Evolutionary conservation across 2,797 vertebrate genomes (phyloP), one percentile per base, ranked within the genome.

Genomic region (Anas bahamensis): DNA sequence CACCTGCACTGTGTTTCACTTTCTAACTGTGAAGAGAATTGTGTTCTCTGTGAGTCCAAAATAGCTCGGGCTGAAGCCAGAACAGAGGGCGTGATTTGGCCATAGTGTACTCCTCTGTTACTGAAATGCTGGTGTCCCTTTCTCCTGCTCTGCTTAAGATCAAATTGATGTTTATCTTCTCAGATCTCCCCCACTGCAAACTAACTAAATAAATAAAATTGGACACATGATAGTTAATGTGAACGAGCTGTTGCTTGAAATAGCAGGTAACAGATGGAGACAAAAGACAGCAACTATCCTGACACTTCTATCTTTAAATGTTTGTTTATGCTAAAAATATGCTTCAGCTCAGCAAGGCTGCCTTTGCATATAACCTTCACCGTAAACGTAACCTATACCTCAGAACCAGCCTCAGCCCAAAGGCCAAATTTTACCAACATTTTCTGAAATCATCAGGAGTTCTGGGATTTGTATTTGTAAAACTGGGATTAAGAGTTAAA

Each of bases 261-360:
- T 57, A 88, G 97, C 91, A 96, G 88, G 88, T 92, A 96, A 98
- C 97, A 97, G 95, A 91, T 91, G 86, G 96, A 60, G 93, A 97
- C 96, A 97, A 97, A 97, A 97, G 97, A 96, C 94, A 97, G 93
- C 29, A 21, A 85, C 95, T 96, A 95, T 97, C 96, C 97, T 96
- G 93, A 97, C 44, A 86, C 75, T 97, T 97, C 97, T 97, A 97
- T 98, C 97, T 98, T 97, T 98, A 97, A 97, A 97, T 97, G 98
- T 97, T 98, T 98, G 97, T 96, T 98, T 95, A 69, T 56, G 80
- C 97, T 98, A 98, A 98, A 98, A 98, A 98, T 98, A 98, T 9
- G 53, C 83, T 88, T 76, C 63, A 79, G 92, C 95, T 86, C 56
- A 71, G 78, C 74, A 44, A 66, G 92, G 84, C 85, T 94, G 88